Evolutionary conservation across 2,797 vertebrate genomes (phyloP), one percentile per base, ranked within the genome.

Genomic region (Peromyscus nudipes): DNA sequence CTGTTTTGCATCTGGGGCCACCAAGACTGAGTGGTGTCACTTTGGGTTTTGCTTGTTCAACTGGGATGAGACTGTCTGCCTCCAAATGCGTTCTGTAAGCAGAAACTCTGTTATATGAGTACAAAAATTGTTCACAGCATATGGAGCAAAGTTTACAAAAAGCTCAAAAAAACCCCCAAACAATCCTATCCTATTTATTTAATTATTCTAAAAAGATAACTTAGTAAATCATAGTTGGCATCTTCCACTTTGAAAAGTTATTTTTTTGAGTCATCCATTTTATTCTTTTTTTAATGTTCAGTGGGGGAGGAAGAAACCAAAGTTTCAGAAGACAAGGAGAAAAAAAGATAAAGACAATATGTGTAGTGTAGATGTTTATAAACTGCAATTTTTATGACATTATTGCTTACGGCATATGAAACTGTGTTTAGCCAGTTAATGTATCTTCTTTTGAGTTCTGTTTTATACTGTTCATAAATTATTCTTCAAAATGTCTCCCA

Each of bases 101-200:
- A 86, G 31, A 92, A 94, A 65, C 49, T 55, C 23, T 94, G 4
- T 92, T 92, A 31, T 17, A 43, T n/a, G 34, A 85, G 27, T 17
- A 90, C 76, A 2, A 85, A 55, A 95, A 71, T 71, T 71, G 7
- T 37, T 17, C 34, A 71, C 8, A 37, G 34, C 17, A 71, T 71
- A 75, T n/a, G 12, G 84, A 75, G 85, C 8, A 14, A 2, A n/a
- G 37, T 89, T 91, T 49, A 79, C 79, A 82, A 67, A 16, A 64
- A 79, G 34, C 8, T 90, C 23, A 82, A 85, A 82, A 87, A 29
- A 10, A 64, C 13, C 19, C 6, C 34, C 1, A 23, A 87, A 55
- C 16, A 16, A 71, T 34, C n/a, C n/a, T 17, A 55, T 55, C n/a
- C n/a, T 91, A 31, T 93, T 97, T 85, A 71, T 81, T 95, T 96